phyloP scores from a whole-genome alignment of 2,113 vertebrate genomes.

The Corydoras maculifer region DNA sequence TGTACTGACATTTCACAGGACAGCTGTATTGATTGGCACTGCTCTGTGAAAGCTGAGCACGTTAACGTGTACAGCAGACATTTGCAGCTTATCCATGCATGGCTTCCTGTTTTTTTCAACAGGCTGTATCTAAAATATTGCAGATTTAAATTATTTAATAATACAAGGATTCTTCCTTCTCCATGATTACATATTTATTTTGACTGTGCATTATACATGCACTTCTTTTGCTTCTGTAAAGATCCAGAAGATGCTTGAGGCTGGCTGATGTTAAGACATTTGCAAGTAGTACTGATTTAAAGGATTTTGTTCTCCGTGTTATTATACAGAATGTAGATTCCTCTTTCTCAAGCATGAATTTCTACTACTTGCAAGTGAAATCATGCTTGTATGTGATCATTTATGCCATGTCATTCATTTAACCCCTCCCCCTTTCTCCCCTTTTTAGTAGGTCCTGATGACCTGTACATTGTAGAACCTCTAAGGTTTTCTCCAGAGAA shows the following conservation, averaged over 20 bases:
- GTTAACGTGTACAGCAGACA: background rate
- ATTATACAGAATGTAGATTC: too few relatives aligned
- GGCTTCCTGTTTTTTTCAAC: background rate
- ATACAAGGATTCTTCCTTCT: too few relatives aligned
- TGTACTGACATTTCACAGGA: constrained; percentile 1
- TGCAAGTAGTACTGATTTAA: constrained; percentile 59
- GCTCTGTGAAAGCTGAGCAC: background rate
- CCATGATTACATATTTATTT: constrained; percentile 29
- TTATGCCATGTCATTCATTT: constrained; percentile 60
- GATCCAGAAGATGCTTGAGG: constrained; percentile 43
- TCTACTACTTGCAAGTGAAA: constrained; percentile 62
- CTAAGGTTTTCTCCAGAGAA: constrained; percentile 97
- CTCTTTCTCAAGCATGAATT: background rate
- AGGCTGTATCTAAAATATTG: too few relatives aligned
- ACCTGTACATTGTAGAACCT: constrained; percentile 97
- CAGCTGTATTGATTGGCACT: background rate
- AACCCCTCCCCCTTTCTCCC: constrained; percentile 64
- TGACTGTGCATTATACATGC: too few relatives aligned
- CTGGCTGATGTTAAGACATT: constrained; percentile 52
- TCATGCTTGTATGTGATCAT: constrained; percentile 64
- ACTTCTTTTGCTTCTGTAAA: too few relatives aligned
- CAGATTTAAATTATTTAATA: too few relatives aligned
- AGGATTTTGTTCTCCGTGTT: too few relatives aligned
- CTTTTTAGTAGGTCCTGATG: constrained; percentile 85
- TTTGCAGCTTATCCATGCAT: background rate